Conservation (phyloP, 2,113 vertebrate genomes). For the Odontesthes bonariensis region DNA sequence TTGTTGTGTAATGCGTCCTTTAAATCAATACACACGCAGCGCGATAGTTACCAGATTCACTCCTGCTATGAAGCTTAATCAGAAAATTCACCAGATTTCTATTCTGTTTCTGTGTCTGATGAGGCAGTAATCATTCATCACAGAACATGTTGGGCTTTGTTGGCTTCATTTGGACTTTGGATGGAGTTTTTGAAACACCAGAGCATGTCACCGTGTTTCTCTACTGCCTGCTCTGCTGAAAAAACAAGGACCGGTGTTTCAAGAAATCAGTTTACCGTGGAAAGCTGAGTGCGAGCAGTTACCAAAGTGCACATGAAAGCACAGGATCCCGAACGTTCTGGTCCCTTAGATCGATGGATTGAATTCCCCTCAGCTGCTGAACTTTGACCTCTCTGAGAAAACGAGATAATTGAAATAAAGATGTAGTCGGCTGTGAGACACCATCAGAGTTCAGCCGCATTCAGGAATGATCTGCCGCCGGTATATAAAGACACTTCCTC, state of each 20-base stretch:
- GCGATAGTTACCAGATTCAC: neutral
- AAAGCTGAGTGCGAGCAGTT: neutral
- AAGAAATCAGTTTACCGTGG: too few species aligned
- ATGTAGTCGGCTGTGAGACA: neutral
- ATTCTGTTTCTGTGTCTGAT: too few species aligned
- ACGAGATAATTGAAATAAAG: neutral
- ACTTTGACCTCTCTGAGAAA: neutral
- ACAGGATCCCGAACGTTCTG: neutral
- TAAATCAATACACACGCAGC: neutral
- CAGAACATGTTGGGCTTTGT: too few species aligned
- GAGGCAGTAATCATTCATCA: too few species aligned
- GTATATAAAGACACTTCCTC: neutral
- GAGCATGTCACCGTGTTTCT: too few species aligned
- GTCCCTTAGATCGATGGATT: neutral
- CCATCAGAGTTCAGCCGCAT: neutral
- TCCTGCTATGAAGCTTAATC: too few species aligned
- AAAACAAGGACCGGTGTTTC: too few species aligned
- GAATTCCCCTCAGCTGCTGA: neutral
- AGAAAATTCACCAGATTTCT: too few species aligned
- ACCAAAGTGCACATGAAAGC: neutral
- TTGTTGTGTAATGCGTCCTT: neutral
- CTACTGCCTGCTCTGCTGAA: too few species aligned
- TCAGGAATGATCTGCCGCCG: neutral
- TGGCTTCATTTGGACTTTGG: too few species aligned
- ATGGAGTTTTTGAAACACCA: too few species aligned